Evolutionary conservation across 2,797 vertebrate genomes (phyloP).

Genomic region (Salarias fasciatus): DNA sequence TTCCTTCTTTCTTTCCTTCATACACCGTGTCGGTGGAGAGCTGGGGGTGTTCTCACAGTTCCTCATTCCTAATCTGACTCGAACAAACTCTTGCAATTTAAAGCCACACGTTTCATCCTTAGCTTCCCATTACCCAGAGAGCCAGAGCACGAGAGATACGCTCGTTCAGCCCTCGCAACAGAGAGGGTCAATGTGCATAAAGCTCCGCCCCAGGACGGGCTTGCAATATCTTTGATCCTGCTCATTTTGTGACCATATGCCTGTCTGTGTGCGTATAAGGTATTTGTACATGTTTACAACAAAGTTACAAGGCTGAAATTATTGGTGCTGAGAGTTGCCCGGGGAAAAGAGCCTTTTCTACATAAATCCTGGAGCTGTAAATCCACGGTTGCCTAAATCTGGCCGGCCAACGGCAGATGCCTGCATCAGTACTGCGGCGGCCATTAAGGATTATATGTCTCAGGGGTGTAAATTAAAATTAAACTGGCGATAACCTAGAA

Average conservation of each 20-base stretch:
- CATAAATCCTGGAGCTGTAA: conserved; percentile 33
- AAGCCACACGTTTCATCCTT: conserved; percentile 26
- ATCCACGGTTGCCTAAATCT: conserved; percentile 26
- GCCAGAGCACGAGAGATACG: conserved; percentile 14
- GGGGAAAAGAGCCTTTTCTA: conserved; percentile 14
- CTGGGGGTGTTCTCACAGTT: conserved; percentile 11
- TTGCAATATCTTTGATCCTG: conserved; percentile 41
- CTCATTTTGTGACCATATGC: conserved; percentile 5
- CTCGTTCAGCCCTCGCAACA: conserved; percentile 20
- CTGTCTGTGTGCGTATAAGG: conserved; percentile 4
- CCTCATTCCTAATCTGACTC: conserved; percentile 30
- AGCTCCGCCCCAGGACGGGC: conserved; percentile 32
- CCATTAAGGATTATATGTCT: conserved; percentile 14
- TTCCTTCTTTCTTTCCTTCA: neutral
- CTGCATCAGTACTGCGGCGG: conserved; percentile 15
- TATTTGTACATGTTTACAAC: conserved; percentile 14
- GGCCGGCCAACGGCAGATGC: conserved; percentile 20
- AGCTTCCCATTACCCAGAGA: conserved; percentile 22
- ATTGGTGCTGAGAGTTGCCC: conserved; percentile 6
- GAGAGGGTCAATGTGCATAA: conserved; percentile 25
- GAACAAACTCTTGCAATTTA: conserved; percentile 28
- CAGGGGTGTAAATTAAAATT: conserved; percentile 21
- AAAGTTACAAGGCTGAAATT: conserved; percentile 15
- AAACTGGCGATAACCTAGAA: conserved; percentile 11
- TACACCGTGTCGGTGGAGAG: neutral